Conservation (phyloP, 2,113 vertebrate species). For the Carassius auratus region DNA sequence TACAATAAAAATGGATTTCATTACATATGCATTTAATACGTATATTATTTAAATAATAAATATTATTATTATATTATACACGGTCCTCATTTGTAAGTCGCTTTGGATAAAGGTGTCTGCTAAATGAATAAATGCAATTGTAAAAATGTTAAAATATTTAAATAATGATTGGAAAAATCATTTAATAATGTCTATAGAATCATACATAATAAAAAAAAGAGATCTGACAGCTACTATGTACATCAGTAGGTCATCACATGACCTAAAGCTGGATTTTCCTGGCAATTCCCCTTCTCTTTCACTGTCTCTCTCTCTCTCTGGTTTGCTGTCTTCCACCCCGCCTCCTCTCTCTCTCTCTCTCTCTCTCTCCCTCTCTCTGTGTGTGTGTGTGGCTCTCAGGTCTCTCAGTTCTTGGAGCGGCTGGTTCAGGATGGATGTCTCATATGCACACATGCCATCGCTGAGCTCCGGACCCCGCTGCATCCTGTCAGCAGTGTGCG, state of each 20-base stretch:
- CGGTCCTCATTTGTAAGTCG: too few relatives aligned
- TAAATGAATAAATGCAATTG: too few relatives aligned
- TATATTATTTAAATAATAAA: too few relatives aligned
- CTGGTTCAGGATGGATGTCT: conserved; percentile 71
- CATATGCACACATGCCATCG: conserved; percentile 63
- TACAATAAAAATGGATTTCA: too few relatives aligned
- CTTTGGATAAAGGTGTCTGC: too few relatives aligned
- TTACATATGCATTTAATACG: too few relatives aligned
- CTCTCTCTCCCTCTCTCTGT: too few relatives aligned
- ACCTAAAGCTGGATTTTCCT: conserved; percentile 66
- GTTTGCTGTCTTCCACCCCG: background rate
- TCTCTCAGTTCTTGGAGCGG: conserved; percentile 70
- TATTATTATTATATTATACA: too few relatives aligned
- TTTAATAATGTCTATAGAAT: too few relatives aligned
- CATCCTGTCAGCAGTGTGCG: conserved; percentile 33
- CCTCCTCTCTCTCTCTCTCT: conserved; percentile 6
- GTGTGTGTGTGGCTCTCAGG: conserved; percentile 31
- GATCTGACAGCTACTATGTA: background rate
- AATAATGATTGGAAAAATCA: too few relatives aligned
- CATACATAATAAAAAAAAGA: too few relatives aligned
- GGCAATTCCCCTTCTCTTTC: conserved; percentile 46
- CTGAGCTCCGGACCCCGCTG: conserved; percentile 43
- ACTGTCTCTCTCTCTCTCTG: conserved; percentile 3
- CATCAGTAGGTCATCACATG: conserved; percentile 17
- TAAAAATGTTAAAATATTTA: background rate